Base-by-base conservation (phyloP, 2,113 vertebrate species). In the Eolophus roseicapilla region DNA sequence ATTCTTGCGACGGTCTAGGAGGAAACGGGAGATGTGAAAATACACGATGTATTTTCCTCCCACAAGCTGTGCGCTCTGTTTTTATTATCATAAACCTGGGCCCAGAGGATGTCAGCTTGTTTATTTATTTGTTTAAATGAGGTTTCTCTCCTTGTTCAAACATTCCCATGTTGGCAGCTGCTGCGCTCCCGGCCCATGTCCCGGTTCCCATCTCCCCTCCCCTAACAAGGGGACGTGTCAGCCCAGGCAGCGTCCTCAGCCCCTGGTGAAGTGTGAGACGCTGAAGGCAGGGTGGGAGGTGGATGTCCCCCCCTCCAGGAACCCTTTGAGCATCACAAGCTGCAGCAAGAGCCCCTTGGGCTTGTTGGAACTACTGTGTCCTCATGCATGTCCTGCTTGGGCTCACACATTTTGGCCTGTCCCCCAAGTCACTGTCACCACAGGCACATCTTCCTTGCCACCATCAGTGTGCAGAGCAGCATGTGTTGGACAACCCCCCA, bases 11-110 rank as follows among this genome's bases (percentile, higher is more conserved):
- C 90, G 75, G 94, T 94, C 96, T 78, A 88, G 83, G 84, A 97
- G 98, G 98, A 98, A 98, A 95, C 2, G n/a, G 87, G 90, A 97
- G 96, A 91, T 73, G 94, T 96, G 97, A 96, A 96, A 97, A 97
- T 64, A 97, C 96, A 97, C 86, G 95, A 91, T 93, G 96, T 91
- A 92, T 97, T 98, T 98, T 98, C 97, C 97, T 95, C 85, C 87
- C 88, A 81, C 93, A 94, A 94, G 86, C 94, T 95, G 96, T 9
- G 76, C 25, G 4, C 95, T 97, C 96, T 92, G 96, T 97, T 97
- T 97, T 98, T 98, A 98, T 98, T 82, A 94, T 96, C 94, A 96
- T 82, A 97, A 97, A 97, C 88, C 92, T 87, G 87, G 92, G 96
- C 92, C 91, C 70, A 88, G 97, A 98, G 98, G 97, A 98, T 97